A percentile compares a stretch with the other conserved stretches of the same genome.
These are phyloP conservation scores for Platycnemis pennipes DNA, from an alignment of 2,888 invertebrate species.

Conservation along the genomic window DNA sequence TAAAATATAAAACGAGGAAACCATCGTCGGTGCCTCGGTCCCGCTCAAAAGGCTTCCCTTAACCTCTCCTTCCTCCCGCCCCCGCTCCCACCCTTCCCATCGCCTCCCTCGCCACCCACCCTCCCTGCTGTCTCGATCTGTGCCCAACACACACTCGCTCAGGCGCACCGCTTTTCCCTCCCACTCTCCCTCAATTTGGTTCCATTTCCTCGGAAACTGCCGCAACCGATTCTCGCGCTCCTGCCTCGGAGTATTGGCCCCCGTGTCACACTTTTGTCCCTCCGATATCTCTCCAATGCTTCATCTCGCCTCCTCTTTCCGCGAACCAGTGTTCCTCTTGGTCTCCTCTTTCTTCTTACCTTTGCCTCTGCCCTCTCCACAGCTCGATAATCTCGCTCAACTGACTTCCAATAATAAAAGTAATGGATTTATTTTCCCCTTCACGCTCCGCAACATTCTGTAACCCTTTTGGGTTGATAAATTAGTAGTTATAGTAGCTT, in stretches of 20 bases:
- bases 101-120: not conserved
- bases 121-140: not conserved
- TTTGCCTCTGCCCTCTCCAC: not conserved
- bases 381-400: no score
- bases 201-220: not conserved
- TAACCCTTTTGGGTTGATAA: no score
- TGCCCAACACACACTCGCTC: not conserved
- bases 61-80: not conserved
- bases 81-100: not conserved
- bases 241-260: not conserved
- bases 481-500: no score
- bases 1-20: constrained; percentile 12
- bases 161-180: not conserved
- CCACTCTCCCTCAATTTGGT: not conserved
- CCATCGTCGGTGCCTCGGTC: not conserved
- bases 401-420: not conserved
- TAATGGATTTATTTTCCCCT: not conserved
- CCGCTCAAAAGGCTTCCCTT: not conserved
- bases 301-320: not conserved
- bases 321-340: not conserved
- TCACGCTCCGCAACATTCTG: no score
- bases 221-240: not conserved
- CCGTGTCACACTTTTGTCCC: not conserved
- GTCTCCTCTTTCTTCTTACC: not conserved
- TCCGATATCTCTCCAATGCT: no score